phyloP scores from a whole-genome alignment of 2,888 invertebrate genomes.

The Coelogynopora nodosa region DNA sequence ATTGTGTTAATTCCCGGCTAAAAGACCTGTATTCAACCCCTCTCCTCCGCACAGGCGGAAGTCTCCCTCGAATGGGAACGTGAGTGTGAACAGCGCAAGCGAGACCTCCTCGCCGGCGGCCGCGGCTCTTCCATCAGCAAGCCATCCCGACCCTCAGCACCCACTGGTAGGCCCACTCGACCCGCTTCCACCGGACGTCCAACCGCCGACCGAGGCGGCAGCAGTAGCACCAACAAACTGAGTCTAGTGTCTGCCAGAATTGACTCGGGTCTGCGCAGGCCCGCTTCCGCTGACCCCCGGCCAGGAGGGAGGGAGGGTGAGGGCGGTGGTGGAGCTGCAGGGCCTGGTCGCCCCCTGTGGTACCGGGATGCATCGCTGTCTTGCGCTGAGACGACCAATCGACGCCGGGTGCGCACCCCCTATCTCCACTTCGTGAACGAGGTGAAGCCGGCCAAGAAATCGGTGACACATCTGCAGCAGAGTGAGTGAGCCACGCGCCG shows the following conservation, averaged over 20 bases:
- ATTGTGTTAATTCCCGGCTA: too few species aligned
- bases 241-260: background rate
- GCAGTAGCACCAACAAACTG: background rate
- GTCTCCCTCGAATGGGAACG: background rate
- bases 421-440: constrained; percentile 38
- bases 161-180: background rate
- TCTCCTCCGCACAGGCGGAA: background rate
- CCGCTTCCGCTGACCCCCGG: background rate
- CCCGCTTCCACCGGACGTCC: background rate
- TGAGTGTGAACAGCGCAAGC: background rate
- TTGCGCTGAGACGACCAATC: background rate
- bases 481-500: background rate
- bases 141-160: background rate
- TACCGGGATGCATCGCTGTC: background rate
- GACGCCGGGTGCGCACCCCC: constrained; percentile 3
- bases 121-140: too few species aligned
- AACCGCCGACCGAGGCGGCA: too few species aligned
- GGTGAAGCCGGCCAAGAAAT: constrained; percentile 33
- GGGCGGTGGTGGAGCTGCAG: too few species aligned
- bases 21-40: too few species aligned
- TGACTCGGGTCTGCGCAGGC: background rate
- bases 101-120: too few species aligned
- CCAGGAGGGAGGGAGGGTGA: background rate
- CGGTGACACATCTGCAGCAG: background rate
- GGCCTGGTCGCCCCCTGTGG: background rate